A percentile compares a stretch with the other conserved stretches of the same genome.
Conservation (phyloP, 2,113 vertebrate species). For the Callaeas wilsoni region DNA sequence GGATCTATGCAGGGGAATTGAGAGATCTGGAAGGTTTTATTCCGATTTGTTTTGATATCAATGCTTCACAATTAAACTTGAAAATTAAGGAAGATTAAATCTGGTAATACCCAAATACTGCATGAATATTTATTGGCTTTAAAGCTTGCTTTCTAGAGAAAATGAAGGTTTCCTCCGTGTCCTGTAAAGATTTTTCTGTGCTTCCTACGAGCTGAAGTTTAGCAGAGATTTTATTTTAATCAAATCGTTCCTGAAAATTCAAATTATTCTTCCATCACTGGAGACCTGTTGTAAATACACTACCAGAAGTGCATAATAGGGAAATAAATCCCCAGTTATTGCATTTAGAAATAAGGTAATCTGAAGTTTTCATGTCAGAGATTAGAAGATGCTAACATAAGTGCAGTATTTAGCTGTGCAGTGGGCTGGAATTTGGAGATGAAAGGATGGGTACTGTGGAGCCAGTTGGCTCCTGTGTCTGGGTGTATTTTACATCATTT, state of each 20-base stretch:
- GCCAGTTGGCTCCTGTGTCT: not conserved
- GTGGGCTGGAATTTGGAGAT: not conserved
- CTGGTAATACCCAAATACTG: not conserved
- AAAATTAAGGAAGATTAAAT: not conserved
- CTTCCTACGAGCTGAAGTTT: not conserved
- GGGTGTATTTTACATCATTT: rapidly evolving
- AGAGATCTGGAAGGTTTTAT: not conserved
- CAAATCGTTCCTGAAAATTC: not conserved
- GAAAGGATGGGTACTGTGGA: not conserved
- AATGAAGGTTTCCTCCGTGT: not conserved
- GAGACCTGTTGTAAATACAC: not conserved
- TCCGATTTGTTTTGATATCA: not conserved
- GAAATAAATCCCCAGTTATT: not conserved
- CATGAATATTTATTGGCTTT: not conserved
- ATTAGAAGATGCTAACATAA: not conserved
- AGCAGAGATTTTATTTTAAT: not conserved
- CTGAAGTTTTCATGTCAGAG: not conserved
- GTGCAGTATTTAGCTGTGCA: not conserved
- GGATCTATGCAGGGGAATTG: not conserved
- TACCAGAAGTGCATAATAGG: not conserved
- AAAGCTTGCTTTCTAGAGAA: not conserved
- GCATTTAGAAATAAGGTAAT: not conserved
- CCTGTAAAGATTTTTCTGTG: not conserved
- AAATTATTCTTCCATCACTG: not conserved
- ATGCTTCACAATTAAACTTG: not conserved